Base-by-base conservation (phyloP, 1,140 invertebrate species). In the Diplogasteroides magnus region DNA sequence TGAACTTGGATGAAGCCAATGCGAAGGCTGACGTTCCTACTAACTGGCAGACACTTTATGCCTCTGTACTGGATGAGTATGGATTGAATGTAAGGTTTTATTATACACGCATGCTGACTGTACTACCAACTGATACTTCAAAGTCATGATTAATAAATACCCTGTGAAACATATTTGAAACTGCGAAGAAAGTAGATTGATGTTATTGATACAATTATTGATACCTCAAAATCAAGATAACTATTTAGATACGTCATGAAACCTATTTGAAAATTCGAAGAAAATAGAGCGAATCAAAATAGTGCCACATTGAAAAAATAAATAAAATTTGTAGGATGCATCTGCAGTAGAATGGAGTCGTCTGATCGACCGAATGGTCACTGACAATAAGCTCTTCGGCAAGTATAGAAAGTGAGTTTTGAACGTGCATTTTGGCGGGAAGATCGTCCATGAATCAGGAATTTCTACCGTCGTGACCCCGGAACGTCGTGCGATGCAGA, bases 1-100 rank as follows among this genome's bases (percentile, higher is more conserved):
- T 78, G 26, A 75, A 78, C 58, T 19, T 78, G 14, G 73, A 71
- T 15, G 63, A 37, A 6, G 76, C 75, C 31, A 78, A 78, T 69
- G 74, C 68, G 13, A 59, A 78, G 6, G 6, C 37, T 11, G 19
- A 6, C 37, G 19, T 11, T 11, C 6, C 6, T 19, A 6, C 37
- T 19, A 19, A 48, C 6, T 48, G 37, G 37, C 6, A 48, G 37
- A 48, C 37, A 6, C 37, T 48, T 19, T 48, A 48, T 19, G 37
- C 37, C 6, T 11, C 6, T 48, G 37, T 48, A 19, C 37, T 48
- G 6, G 37, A 6, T 48, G 37, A 48, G 37, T 48, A 48, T 48
- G 37, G 19, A 48, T 11, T 48, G 37, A 19, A 48, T 48, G 37
- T 48, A 19, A 48, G 37, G 6, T 48, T 48, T 48, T 48, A 11